Evolutionary conservation across 2,888 invertebrate species (phyloP).

Genomic region (Leptopilina syphax): DNA sequence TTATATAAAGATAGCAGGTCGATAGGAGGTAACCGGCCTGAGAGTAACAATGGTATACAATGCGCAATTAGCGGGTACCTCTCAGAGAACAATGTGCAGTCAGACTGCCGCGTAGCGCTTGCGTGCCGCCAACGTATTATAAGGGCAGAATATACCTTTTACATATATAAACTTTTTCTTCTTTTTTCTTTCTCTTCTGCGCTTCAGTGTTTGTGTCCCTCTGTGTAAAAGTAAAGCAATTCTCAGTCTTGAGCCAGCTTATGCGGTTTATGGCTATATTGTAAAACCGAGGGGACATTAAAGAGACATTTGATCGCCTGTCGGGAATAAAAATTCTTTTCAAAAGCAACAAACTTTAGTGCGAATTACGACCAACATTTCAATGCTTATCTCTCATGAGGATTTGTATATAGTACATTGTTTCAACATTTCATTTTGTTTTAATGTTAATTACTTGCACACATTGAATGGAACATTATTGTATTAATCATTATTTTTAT

Average conservation of each 20-base stretch:
- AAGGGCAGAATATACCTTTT: slow-evolving; percentile 38
- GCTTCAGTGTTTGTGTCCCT: neutral
- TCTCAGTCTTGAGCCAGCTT: slow-evolving; percentile 17
- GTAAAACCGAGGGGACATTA: slow-evolving; percentile 13
- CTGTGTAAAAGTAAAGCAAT: slow-evolving; percentile 7
- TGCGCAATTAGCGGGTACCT: slow-evolving; percentile 73
- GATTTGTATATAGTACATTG: neutral
- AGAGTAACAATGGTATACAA: slow-evolving; percentile 73
- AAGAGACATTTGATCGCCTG: slow-evolving; percentile 23
- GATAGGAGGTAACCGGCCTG: slow-evolving; percentile 72
- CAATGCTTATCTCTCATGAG: neutral
- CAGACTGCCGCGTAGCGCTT: slow-evolving; percentile 61
- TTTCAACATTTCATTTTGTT: neutral
- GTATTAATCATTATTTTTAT: too few species aligned
- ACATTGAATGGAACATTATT: too few species aligned
- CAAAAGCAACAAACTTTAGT: slow-evolving; percentile 3
- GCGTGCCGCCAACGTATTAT: slow-evolving; percentile 65
- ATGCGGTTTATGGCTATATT: slow-evolving; percentile 21
- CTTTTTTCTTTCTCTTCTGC: neutral
- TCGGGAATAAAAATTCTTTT: slow-evolving; percentile 1
- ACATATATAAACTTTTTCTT: neutral
- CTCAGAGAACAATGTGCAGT: slow-evolving; percentile 68
- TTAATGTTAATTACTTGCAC: neutral
- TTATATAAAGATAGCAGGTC: slow-evolving; percentile 75
- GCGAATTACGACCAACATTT: neutral